phyloP scores from a whole-genome alignment of 2,888 invertebrate genomes.

The Drosophila lutescens region DNA sequence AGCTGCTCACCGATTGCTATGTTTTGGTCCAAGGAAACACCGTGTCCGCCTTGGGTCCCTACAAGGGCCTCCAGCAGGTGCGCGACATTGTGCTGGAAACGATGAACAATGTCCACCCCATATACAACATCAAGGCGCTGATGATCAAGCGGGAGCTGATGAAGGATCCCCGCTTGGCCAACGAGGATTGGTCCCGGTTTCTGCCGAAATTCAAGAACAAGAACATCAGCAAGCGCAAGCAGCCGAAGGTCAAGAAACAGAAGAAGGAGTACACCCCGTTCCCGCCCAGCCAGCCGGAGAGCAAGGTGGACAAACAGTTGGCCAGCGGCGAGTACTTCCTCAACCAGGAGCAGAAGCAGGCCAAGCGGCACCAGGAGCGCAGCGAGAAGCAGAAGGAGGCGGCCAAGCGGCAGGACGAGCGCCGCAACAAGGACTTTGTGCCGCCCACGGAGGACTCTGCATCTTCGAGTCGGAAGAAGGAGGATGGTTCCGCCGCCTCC shows the following conservation, averaged over 20 bases:
- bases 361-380: conserved; percentile 89
- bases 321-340: conserved; percentile 99
- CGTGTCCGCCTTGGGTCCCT: conserved; percentile 97
- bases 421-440: conserved; percentile 91
- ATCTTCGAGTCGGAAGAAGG: conserved; percentile 55
- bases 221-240: conserved; percentile 94
- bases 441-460: conserved; percentile 88
- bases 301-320: conserved; percentile 96
- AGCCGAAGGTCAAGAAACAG: conserved; percentile 93
- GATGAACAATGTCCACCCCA: conserved; percentile 99
- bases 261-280: conserved; percentile 99
- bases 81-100: conserved; percentile 97
- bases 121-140: conserved; percentile 97
- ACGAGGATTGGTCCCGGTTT: conserved; percentile 98
- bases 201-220: conserved; percentile 96
- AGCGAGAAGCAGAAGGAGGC: conserved; percentile 91
- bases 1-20: conserved; percentile 97
- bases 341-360: conserved; percentile 91
- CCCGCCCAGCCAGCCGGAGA: conserved; percentile 96
- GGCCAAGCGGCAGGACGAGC: conserved; percentile 90
- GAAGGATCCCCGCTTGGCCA: conserved; percentile 95
- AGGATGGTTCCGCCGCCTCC: conserved; percentile 49
- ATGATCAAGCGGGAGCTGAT: conserved; percentile 98
- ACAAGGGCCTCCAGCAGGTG: conserved; percentile 94
- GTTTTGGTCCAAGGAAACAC: conserved; percentile 98